Evolutionary conservation across 2,888 invertebrate species (phyloP), one percentile per base, ranked within the genome.

Genomic region (Sesamia inferens): DNA sequence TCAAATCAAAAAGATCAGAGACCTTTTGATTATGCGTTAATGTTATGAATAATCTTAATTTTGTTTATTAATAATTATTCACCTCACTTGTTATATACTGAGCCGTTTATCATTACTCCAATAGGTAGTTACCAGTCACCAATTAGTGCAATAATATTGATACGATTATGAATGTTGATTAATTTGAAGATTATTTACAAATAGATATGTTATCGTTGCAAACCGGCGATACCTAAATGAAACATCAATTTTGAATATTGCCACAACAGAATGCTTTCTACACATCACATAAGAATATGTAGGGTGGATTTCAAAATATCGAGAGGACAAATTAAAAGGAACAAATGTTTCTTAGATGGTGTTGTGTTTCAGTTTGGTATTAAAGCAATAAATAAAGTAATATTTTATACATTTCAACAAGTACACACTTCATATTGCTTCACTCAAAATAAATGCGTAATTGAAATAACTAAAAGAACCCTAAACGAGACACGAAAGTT

Each of bases 81-180:
- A 67, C 24, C 59, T 71, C 65, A 72, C 59, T 74, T 70, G 64
- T 71, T 75, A 76, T 67, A 64, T 72, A 13, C 65, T 78, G 57
- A 79, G 72, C 71, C 71, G 72, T 73, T 71, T 71, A 72, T 74
- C n/a, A 42, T 72, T 74, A 77, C 68, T 68, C 71, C 59, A 47
- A 76, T 78, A 68, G 59, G 71, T 74, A 86, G 88, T 89, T 89
- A 89, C 89, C 89, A 88, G 71, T 78, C 77, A 81, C 78, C 85
- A 81, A 71, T 64, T 74, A 85, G 89, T 89, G 89, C 89, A 89
- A 89, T 89, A 82, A 71, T 71, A 71, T 76, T 67, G 63, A 70
- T 75, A 39, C 59, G 68, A 76, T 78, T 77, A 64, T 69, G 48
- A 78, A 80, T 83, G 62, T 76, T 64, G 47, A 48, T 71, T 76